Evolutionary conservation across 2,888 invertebrate species (phyloP).

Genomic region (Himalopsyche tibetana): DNA sequence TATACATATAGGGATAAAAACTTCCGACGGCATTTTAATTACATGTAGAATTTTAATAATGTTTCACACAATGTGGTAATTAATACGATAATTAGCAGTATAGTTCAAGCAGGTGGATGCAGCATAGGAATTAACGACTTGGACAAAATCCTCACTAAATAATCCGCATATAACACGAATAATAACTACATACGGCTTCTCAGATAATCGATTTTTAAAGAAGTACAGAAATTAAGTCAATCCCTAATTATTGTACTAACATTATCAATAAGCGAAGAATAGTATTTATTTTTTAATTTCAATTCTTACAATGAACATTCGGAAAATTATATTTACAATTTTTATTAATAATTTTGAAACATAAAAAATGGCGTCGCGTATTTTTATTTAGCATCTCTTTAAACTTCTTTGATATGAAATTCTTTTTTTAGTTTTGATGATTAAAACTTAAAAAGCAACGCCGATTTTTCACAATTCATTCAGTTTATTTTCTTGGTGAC

Average conservation of each 20-base stretch:
- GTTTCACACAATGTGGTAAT: too few species aligned
- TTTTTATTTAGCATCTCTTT: not conserved
- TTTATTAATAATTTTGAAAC: not conserved
- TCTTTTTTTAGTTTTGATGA: too few species aligned
- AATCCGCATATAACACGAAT: slow-evolving; percentile 8
- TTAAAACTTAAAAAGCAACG: too few species aligned
- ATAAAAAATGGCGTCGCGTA: not conserved
- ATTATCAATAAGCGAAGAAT: not conserved
- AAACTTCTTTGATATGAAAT: not conserved
- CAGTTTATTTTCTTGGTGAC: too few species aligned
- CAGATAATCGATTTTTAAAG: slow-evolving; percentile 7
- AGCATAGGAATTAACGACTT: not conserved
- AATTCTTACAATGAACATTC: not conserved
- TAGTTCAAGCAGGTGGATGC: not conserved
- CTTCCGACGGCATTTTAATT: too few species aligned
- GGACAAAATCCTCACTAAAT: not conserved
- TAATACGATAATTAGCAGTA: too few species aligned
- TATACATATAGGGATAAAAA: too few species aligned
- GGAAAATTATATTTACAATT: not conserved
- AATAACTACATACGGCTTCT: not conserved
- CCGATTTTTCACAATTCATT: too few species aligned
- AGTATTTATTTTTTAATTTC: not conserved
- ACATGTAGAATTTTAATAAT: too few species aligned
- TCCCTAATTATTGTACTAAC: not conserved
- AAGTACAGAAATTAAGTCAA: not conserved